Evolutionary conservation across 2,797 vertebrate genomes (phyloP).

Genomic region (Neostethus bicornis): DNA sequence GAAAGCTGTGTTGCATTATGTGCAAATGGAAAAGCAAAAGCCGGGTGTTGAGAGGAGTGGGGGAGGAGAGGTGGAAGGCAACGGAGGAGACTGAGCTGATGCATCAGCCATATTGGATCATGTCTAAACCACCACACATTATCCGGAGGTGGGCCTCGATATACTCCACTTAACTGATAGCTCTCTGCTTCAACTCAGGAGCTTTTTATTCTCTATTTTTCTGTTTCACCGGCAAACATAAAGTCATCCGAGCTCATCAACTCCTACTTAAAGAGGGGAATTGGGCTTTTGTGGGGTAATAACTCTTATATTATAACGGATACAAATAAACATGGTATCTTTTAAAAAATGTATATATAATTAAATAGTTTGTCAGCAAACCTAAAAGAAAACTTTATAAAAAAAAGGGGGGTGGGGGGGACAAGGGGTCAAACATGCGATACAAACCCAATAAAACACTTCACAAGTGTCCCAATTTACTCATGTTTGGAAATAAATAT

Average conservation of each 20-base stretch:
- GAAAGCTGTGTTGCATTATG: conserved; percentile 74
- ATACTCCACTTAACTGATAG: conserved; percentile 40
- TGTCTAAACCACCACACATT: conserved; percentile 53
- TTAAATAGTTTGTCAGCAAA: conserved; percentile 4
- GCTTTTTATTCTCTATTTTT: conserved; percentile 15
- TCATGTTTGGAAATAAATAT: too few species aligned
- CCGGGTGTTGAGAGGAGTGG: too few species aligned
- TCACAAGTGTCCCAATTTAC: too few species aligned
- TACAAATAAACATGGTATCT: too few species aligned
- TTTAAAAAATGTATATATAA: too few species aligned
- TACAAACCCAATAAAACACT: too few species aligned
- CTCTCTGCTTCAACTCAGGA: conserved; percentile 7
- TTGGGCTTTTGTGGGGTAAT: too few species aligned
- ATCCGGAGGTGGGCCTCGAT: conserved; percentile 38
- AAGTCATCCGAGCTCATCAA: background rate
- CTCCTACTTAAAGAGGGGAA: conserved; percentile 8
- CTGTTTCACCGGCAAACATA: background rate
- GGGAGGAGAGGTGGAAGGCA: conserved; percentile 40
- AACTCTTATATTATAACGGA: too few species aligned
- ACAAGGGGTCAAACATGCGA: too few species aligned
- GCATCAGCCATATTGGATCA: conserved; percentile 65
- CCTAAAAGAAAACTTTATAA: conserved; percentile 7
- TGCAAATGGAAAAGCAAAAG: conserved; percentile 23
- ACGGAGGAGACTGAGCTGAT: conserved; percentile 55
- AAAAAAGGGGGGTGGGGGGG: too few species aligned